Evolutionary conservation across 2,113 vertebrate genomes (phyloP).

Genomic region (Pseudopodoces humilis): DNA sequence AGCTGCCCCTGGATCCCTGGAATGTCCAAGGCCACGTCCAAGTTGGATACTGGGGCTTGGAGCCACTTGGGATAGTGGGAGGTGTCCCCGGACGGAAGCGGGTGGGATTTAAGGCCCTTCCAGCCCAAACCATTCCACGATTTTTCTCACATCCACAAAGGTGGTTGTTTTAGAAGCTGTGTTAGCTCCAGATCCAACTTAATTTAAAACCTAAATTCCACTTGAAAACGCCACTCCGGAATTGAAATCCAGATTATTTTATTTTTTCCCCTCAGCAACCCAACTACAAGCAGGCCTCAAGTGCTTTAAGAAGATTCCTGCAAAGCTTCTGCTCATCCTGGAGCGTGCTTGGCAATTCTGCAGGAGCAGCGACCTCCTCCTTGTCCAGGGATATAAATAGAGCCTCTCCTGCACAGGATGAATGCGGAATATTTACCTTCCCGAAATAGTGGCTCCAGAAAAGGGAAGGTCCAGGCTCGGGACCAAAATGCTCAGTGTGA

Average conservation of each 20-base stretch:
- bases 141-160: no score
- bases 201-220: neutral
- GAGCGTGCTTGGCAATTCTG: neutral
- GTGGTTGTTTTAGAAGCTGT: accelerated
- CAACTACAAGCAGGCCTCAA: neutral
- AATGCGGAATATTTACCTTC: constrained; percentile 21
- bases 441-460: neutral
- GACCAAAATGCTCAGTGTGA: accelerated
- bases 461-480: neutral
- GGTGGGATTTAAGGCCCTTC: neutral
- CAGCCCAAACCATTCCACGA: neutral
- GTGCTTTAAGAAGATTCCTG: neutral
- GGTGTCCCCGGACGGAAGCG: neutral
- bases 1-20: neutral
- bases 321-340: neutral
- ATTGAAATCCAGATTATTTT: neutral
- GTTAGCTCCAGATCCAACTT: neutral
- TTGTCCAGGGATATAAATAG: neutral
- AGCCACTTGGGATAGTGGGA: accelerated
- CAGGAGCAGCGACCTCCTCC: neutral
- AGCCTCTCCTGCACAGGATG: neutral
- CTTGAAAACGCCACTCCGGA: neutral
- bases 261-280: neutral
- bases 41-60: accelerated
- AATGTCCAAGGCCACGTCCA: neutral